Percentiles rank a stretch among this genome's conserved stretches.
phyloP scores from a whole-genome alignment of 2,888 invertebrate species.

The Heteromyza rotundicornis region DNA sequence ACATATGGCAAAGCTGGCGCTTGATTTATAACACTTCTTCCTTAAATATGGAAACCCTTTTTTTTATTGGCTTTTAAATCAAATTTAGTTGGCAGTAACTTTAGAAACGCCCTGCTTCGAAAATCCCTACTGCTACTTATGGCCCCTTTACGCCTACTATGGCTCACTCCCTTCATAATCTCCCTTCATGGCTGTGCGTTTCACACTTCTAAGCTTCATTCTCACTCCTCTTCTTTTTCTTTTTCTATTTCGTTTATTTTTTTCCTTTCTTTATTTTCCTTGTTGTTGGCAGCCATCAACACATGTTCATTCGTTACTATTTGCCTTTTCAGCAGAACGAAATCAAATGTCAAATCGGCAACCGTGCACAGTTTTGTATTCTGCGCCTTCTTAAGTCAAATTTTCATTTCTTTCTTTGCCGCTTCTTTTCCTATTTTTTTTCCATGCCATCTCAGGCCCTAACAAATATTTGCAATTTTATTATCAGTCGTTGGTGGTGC shows the following conservation, averaged over 20 bases:
- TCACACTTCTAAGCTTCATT: too few species aligned
- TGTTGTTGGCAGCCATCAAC: neutral
- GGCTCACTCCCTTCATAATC: too few species aligned
- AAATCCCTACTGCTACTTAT: too few species aligned
- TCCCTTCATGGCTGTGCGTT: too few species aligned
- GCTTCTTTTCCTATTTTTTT: constrained; percentile 24
- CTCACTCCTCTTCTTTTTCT: constrained; percentile 1
- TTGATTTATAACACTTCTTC: constrained; percentile 28
- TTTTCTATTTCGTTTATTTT: constrained; percentile 5
- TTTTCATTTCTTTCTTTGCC: constrained; percentile 19
- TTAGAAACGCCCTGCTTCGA: too few species aligned
- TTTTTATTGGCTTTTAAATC: neutral
- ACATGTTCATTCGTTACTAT: neutral
- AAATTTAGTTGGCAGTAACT: too few species aligned
- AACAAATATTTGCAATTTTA: constrained; percentile 18
- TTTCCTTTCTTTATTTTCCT: neutral
- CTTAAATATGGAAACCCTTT: constrained; percentile 23
- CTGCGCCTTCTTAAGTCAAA: constrained; percentile 27
- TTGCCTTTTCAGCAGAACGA: constrained; percentile 13
- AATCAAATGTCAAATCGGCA: constrained; percentile 53
- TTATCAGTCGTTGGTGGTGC: constrained; percentile 27
- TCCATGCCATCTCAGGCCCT: constrained; percentile 14
- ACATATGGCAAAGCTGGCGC: constrained; percentile 6
- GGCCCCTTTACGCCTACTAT: too few species aligned
- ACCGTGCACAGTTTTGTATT: constrained; percentile 31